Base-by-base conservation (phyloP, 2,888 invertebrate species). In the Gasteruption jaculator region DNA sequence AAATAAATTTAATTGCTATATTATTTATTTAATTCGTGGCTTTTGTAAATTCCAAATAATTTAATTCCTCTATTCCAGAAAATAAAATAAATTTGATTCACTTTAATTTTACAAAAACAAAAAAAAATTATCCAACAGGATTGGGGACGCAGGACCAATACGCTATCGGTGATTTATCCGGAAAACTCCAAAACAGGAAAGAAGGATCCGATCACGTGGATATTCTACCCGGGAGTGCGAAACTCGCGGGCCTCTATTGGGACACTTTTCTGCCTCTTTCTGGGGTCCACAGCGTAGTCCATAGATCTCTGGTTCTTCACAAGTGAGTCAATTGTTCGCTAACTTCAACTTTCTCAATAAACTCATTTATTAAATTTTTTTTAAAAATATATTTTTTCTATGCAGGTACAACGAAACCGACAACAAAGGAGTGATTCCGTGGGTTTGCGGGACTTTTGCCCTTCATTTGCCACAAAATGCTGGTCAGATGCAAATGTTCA, bases 121-220 rank as follows among this genome's bases (percentile, higher is more conserved):
- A 36, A 36, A 27, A 15, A 7, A 31, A 27, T 34, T 24, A 29
- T 51, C 55, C n/a, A n/a, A 61, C 58, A 83, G 82, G 83, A 14
- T 77, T 81, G 55, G 90, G 87, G 22, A 88, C 90, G 0, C 90
- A 90, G 65, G 92, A 95, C 68, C 87, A 89, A 67, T 95, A 93
- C 61, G 83, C 91, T 2, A 74, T 92, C 3, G 95, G 95, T 0
- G 93, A 94, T 64, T 72, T 95, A 8, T 85, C 89, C 38, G 92
- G 92, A 14, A 94, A 94, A 71, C 79, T 85, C 49, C 82, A 86
- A 52, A 81, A 79, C 10, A 76, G 85, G 41, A 86, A 86, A 24
- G 81, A 82, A 57, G 78, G 81, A 51, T 74, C 80, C 31, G 81
- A 81, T 63, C 84, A 82, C 58, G 77, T 79, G 54, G 80, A 81